A percentile compares a stretch with the other conserved stretches of the same genome.
phyloP scores from a whole-genome alignment of 2,888 invertebrate genomes.

The Chymomyza procnemis region DNA sequence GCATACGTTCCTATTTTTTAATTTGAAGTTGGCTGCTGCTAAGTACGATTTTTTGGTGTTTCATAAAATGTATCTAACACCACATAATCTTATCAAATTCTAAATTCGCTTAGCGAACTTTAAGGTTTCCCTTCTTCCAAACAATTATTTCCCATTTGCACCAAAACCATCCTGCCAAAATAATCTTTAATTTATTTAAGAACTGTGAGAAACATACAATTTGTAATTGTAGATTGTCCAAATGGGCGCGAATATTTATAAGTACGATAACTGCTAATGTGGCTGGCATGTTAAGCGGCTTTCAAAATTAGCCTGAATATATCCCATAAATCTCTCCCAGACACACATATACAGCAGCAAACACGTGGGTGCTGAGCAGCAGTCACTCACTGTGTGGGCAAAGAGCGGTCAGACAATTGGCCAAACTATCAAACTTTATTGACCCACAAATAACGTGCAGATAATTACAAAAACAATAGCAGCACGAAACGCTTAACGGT shows the following conservation, averaged over 20 bases:
- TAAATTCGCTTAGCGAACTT: too few species aligned
- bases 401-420: constrained; percentile 42
- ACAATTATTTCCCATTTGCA: too few species aligned
- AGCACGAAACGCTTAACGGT: neutral
- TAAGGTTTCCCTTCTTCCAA: too few species aligned
- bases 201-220: neutral
- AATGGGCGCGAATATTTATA: neutral
- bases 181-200: neutral
- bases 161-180: too few species aligned
- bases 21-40: too few species aligned
- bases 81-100: too few species aligned
- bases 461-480: constrained; percentile 63
- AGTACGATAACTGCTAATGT: constrained; percentile 33
- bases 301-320: constrained; percentile 55
- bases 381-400: neutral
- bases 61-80: too few species aligned
- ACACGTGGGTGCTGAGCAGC: neutral
- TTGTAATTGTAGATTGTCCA: neutral
- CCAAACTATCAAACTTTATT: constrained; percentile 68
- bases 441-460: constrained; percentile 72
- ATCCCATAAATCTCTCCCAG: constrained; percentile 49
- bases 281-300: constrained; percentile 57
- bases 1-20: too few species aligned
- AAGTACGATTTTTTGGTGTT: too few species aligned
- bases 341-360: constrained; percentile 21